These are phyloP conservation scores for Aspidapion aeneum DNA, from an alignment of 2,888 invertebrate genomes.

Conservation along the genomic window DNA sequence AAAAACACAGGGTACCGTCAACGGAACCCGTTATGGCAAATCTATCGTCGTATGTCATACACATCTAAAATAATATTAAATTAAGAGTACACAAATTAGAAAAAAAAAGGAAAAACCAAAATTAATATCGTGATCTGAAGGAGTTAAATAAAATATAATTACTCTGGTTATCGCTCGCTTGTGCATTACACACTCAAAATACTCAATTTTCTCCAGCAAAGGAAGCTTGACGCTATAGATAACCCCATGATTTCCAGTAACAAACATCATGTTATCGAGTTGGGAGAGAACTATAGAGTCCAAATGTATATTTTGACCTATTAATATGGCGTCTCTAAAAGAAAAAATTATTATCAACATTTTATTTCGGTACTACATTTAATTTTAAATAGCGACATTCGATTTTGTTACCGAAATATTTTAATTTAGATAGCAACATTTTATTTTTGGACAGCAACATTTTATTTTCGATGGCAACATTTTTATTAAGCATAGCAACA, in stretches of 20 bases:
- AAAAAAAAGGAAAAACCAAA: too few relatives aligned
- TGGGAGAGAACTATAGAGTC: conserved; percentile 67
- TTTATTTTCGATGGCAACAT: background rate
- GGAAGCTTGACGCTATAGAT: conserved; percentile 77
- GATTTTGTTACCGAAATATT: background rate
- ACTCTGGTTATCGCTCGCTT: conserved; percentile 28
- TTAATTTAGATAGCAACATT: background rate
- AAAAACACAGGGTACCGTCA: conserved; percentile 80
- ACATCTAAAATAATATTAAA: conserved; percentile 48
- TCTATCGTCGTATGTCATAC: conserved; percentile 76
- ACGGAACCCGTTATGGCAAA: conserved; percentile 69
- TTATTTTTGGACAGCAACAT: background rate
- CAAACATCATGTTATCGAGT: conserved; percentile 78
- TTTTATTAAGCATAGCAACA: background rate
- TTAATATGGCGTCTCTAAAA: conserved; percentile 35
- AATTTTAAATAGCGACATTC: too few relatives aligned
- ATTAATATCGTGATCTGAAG: too few relatives aligned
- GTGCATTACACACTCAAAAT: conserved; percentile 54
- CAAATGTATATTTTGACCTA: conserved; percentile 38
- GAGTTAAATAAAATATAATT: conserved; percentile 5
- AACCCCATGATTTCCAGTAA: conserved; percentile 73
- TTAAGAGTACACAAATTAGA: too few relatives aligned
- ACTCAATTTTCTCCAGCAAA: conserved; percentile 61
- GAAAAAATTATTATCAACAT: background rate
- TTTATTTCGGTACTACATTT: too few relatives aligned